phyloP scores from a whole-genome alignment of 2,888 invertebrate species.

The Tethea ocularis region DNA sequence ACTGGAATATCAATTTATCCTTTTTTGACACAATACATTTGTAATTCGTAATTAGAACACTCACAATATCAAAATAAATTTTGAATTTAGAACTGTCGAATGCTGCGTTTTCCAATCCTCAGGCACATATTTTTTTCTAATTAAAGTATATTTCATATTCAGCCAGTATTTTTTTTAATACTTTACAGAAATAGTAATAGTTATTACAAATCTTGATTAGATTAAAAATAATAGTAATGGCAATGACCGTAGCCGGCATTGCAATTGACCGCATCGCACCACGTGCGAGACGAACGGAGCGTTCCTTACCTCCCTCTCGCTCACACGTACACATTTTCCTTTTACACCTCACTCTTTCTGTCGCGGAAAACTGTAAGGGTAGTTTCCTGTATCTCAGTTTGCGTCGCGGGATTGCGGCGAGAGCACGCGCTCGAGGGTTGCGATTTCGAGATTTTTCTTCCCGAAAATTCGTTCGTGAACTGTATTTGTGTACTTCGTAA shows the following conservation, averaged over 20 bases:
- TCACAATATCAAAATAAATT: too few relatives aligned
- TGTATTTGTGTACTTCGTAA: conserved; percentile 41
- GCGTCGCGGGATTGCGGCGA: conserved; percentile 62
- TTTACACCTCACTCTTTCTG: conserved; percentile 48
- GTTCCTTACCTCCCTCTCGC: conserved; percentile 53
- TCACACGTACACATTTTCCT: conserved; percentile 48
- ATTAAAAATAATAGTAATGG: conserved; percentile 67
- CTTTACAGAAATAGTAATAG: not conserved
- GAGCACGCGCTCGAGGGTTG: conserved; percentile 41
- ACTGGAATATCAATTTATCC: too few relatives aligned
- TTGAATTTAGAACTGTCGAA: too few relatives aligned
- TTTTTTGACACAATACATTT: too few relatives aligned
- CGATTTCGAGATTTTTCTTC: conserved; percentile 39
- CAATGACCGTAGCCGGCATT: conserved; percentile 77
- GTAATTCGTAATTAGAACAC: too few relatives aligned
- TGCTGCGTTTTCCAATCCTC: too few relatives aligned
- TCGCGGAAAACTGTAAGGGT: conserved; percentile 71
- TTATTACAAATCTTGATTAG: conserved; percentile 25
- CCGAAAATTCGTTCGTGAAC: conserved; percentile 36
- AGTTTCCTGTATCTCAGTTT: conserved; percentile 67
- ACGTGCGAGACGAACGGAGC: conserved; percentile 63
- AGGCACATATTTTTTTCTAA: too few relatives aligned
- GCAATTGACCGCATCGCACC: conserved; percentile 78
- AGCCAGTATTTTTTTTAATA: too few relatives aligned
- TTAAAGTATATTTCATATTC: too few relatives aligned